Conservation (phyloP, 2,797 vertebrate genomes). For the Chloroceryle inda region DNA sequence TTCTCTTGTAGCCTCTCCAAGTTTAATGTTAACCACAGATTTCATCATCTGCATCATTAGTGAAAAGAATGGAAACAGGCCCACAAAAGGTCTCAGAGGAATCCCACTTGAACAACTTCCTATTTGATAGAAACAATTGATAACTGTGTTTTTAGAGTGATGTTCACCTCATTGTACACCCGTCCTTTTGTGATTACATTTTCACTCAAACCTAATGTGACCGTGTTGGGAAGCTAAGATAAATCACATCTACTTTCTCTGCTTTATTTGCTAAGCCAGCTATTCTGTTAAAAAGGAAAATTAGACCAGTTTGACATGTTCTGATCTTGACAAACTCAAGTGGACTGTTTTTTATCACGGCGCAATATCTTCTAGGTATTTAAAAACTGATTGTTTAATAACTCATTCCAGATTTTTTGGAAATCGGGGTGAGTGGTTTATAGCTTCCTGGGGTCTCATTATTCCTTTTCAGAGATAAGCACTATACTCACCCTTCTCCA, state of each 20-base stretch:
- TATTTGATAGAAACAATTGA: slow-evolving; percentile 61
- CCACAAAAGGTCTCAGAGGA: slow-evolving; percentile 35
- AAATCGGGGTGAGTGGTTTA: slow-evolving; percentile 48
- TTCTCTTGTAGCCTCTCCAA: background rate
- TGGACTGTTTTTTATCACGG: slow-evolving; percentile 48
- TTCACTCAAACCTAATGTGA: background rate
- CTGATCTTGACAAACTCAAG: slow-evolving; percentile 32
- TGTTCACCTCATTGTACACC: background rate
- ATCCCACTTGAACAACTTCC: slow-evolving; percentile 35
- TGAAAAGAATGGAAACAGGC: slow-evolving; percentile 36
- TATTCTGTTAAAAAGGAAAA: background rate
- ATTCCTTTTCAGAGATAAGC: slow-evolving; percentile 23
- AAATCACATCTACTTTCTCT: slow-evolving; percentile 32
- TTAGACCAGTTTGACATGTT: slow-evolving; percentile 5
- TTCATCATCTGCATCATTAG: slow-evolving; percentile 28
- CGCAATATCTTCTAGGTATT: slow-evolving; percentile 15
- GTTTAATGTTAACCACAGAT: slow-evolving; percentile 25
- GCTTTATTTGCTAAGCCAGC: background rate
- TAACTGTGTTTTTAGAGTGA: slow-evolving; percentile 31
- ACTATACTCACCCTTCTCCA: background rate
- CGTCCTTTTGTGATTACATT: background rate
- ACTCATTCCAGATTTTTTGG: slow-evolving; percentile 49
- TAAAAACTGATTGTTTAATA: slow-evolving; percentile 38
- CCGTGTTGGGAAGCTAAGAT: background rate
- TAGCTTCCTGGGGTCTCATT: slow-evolving; percentile 56